Evolutionary conservation across 2,797 vertebrate genomes (phyloP), one percentile per base, ranked within the genome.

Genomic region (Lacerta bilineata): DNA sequence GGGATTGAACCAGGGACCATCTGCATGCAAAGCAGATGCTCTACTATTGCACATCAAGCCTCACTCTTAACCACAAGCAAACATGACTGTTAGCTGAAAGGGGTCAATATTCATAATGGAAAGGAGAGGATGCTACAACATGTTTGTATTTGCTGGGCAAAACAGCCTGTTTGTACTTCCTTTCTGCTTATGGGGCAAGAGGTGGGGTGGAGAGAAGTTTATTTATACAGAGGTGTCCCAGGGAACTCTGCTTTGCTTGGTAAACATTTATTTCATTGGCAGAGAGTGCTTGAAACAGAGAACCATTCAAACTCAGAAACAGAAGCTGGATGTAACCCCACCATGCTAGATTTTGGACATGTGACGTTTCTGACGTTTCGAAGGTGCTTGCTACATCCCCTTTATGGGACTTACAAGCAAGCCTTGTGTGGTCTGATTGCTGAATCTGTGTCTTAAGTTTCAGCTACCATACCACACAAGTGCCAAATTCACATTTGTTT

Each of bases 201-300:
- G 3, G 4, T 91, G 80, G 89, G 59, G 3, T 55, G 3, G 90
- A 29, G 74, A 78, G 59, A 66, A 85, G 72, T 81, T 84, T 86
- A 89, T 0, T 88, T 80, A 0, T 85, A 64, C 88, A 86, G 87
- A 93, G 93, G 90, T 88, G 91, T 80, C 87, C 91, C 89, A 90
- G 93, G 95, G 94, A 95, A 89, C 87, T 33, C 59, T 36, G 68
- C 0, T 46, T 83, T 93, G 93, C 91, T 93, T 91, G 88, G 84
- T 90, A 93, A 95, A 94, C 91, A 94, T 81, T 87, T 92, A 72
- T 83, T 80, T 86, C 82, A 85, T 77, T 87, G 91, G 87, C 89
- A 90, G 0, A 1, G 91, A 50, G 89, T 50, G 2, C 89, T 84
- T 80, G 36, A 87, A 92, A 95, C 95, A 96, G 50, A 89, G 74